A percentile compares a stretch with the other conserved stretches of the same genome.
phyloP scores from a whole-genome alignment of 2,113 vertebrate species.

The Microcebus lehilahytsara region DNA sequence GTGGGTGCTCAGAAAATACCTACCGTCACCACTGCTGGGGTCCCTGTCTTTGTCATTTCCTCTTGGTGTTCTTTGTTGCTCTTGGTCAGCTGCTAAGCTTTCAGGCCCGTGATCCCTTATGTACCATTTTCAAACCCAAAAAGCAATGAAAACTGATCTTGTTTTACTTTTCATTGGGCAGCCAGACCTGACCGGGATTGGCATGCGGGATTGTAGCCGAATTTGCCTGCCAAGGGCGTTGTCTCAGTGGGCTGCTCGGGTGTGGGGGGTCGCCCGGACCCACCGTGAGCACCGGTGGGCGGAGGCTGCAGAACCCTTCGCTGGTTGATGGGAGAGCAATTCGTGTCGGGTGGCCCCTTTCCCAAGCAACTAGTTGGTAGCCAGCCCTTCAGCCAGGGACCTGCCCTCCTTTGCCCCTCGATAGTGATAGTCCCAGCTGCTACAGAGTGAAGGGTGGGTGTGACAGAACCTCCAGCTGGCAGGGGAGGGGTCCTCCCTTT shows the following conservation, averaged over 20 bases:
- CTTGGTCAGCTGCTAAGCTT: not conserved
- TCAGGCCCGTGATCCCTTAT: not conserved
- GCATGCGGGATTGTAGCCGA: rapidly evolving
- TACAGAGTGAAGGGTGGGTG: not conserved
- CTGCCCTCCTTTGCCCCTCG: not conserved
- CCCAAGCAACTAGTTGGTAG: not conserved
- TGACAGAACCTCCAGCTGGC: not conserved
- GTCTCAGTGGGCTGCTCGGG: not conserved
- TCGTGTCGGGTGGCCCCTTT: not conserved
- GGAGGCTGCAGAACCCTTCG: not conserved
- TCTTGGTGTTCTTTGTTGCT: not conserved
- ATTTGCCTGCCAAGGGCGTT: not conserved
- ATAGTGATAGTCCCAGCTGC: not conserved
- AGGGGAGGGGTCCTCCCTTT: not conserved
- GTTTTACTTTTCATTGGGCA: not conserved
- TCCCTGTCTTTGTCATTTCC: not conserved
- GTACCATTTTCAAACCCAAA: not conserved
- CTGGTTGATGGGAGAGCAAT: not conserved
- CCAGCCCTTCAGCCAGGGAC: not conserved
- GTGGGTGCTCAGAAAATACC: not conserved
- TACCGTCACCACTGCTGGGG: rapidly evolving
- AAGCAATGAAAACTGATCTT: not conserved
- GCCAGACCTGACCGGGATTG: not conserved
- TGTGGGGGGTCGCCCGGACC: not conserved
- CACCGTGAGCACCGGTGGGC: not conserved